Conservation (phyloP, 1,140 invertebrate genomes). For the Ganaspis sp. region DNA sequence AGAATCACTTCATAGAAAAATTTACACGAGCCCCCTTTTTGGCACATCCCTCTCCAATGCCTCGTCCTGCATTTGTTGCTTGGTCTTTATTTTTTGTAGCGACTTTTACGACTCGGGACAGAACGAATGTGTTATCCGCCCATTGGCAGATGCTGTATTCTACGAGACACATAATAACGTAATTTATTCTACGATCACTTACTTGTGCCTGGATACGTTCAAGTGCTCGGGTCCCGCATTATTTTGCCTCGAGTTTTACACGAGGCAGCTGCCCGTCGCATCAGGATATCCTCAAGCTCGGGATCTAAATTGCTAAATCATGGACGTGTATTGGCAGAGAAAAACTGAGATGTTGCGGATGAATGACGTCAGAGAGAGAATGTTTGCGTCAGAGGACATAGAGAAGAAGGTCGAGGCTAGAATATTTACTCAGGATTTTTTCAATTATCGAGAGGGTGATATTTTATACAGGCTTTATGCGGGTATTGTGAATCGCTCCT, state of each 20-base stretch:
- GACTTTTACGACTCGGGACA: constrained; percentile 52
- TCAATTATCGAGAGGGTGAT: neutral
- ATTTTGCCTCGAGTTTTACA: constrained; percentile 50
- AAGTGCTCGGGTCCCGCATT: constrained; percentile 20
- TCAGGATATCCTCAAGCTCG: constrained; percentile 17
- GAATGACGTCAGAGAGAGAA: neutral
- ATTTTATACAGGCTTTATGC: neutral
- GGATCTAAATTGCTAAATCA: constrained; percentile 12
- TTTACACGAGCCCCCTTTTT: constrained; percentile 61
- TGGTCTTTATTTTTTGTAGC: constrained; percentile 38
- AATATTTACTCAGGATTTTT: neutral
- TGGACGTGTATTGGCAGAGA: neutral
- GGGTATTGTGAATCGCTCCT: no score
- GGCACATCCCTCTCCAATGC: constrained; percentile 9
- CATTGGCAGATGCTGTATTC: constrained; percentile 62
- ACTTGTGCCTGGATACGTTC: constrained; percentile 40
- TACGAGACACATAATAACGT: constrained; percentile 56
- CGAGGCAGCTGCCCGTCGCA: constrained; percentile 49
- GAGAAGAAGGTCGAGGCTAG: neutral
- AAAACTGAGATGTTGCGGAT: constrained; percentile 18
- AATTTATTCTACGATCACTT: constrained; percentile 65
- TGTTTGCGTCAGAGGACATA: neutral
- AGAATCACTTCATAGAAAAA: constrained; percentile 73
- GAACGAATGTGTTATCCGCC: constrained; percentile 70
- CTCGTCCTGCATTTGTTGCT: constrained; percentile 25